phyloP scores from a whole-genome alignment of 2,797 vertebrate species.

The Cryptoblepharus egeriae region DNA sequence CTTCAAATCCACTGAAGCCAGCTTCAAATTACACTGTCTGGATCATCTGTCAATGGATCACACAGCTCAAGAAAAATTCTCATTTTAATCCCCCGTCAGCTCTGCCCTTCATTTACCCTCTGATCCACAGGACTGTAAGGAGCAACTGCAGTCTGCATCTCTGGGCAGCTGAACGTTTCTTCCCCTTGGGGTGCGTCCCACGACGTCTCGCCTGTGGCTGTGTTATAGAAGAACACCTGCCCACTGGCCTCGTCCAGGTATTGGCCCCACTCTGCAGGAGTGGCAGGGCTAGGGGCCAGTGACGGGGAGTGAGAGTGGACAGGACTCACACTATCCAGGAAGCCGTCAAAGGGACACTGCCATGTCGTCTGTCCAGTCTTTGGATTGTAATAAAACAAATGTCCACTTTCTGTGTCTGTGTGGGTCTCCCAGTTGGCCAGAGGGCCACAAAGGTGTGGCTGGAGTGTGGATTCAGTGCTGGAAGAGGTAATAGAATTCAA shows the following conservation, averaged over 20 bases:
- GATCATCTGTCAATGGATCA: no score
- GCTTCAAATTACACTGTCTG: background rate
- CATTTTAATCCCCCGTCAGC: background rate
- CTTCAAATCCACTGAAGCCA: no score
- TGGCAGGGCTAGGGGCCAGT: conserved; percentile 61
- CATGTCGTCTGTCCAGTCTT: conserved; percentile 89
- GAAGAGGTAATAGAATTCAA: background rate
- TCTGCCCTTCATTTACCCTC: conserved; percentile 76
- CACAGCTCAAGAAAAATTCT: background rate
- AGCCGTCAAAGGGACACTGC: conserved; percentile 82
- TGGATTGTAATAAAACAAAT: conserved; percentile 88
- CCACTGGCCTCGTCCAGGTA: conserved; percentile 82
- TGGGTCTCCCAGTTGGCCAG: conserved; percentile 83
- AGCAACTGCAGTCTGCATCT: conserved; percentile 75
- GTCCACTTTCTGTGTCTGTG: conserved; percentile 81
- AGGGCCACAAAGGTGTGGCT: conserved; percentile 27
- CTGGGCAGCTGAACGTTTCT: conserved; percentile 49
- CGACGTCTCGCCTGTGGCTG: conserved; percentile 79
- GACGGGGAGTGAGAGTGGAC: conserved; percentile 61
- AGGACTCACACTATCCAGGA: conserved; percentile 64
- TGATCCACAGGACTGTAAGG: conserved; percentile 43
- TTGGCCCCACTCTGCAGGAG: conserved; percentile 79
- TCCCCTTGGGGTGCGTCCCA: conserved; percentile 80
- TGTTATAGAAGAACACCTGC: conserved; percentile 85
- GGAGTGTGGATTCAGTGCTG: conserved; percentile 21